Base-by-base conservation (phyloP, 2,888 invertebrate genomes). In the Tanytarsus gracilentus region DNA sequence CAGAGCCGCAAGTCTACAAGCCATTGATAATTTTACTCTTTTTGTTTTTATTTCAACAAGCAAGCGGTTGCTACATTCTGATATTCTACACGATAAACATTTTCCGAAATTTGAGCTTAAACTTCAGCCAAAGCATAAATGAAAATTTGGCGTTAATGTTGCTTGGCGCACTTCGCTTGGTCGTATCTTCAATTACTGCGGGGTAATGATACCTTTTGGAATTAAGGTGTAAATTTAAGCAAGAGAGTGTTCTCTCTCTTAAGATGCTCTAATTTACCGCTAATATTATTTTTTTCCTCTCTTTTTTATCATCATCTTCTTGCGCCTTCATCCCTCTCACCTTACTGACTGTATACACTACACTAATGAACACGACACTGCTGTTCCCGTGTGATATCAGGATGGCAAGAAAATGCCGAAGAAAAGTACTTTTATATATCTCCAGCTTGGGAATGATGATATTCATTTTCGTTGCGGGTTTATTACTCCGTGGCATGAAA, bases 11-110 rank as follows among this genome's bases (percentile, higher is more conserved):
- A 14, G 73, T 77, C 1, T 76, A 77, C 65, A 78, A 78, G 64
- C 81, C 81, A 1, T 65, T 77, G 1, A 44, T 74, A 2, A 71
- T 80, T 21, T 69, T 81, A 2, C 62, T 76, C 1, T 39, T 72
- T 3, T 64, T 80, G 23, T 77, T 80, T 64, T 36, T 78, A 4
- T 70, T 79, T 27, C 81, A 81, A 69, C 81, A 81, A 68, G 65
- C 78, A 0, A 77, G 79, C 2, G 79, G 80, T 5, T 74, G 75
- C 2, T 81, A 81, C 66, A 77, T 78, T 1, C 74, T 80, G 1
- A 77, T 81, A 59, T 79, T 81, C 66, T 81, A 81, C 65, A 65
- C 65, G 1, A 63, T 66, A 1, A 64, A 65, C 52, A 48, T 66
- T 3, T 65, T 66, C 61, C 23, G 58, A 14, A 64, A 65, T 62